A percentile compares a stretch with the other conserved stretches of the same genome.
Conservation (phyloP, 2,113 vertebrate genomes). For the Lepus timidus region DNA sequence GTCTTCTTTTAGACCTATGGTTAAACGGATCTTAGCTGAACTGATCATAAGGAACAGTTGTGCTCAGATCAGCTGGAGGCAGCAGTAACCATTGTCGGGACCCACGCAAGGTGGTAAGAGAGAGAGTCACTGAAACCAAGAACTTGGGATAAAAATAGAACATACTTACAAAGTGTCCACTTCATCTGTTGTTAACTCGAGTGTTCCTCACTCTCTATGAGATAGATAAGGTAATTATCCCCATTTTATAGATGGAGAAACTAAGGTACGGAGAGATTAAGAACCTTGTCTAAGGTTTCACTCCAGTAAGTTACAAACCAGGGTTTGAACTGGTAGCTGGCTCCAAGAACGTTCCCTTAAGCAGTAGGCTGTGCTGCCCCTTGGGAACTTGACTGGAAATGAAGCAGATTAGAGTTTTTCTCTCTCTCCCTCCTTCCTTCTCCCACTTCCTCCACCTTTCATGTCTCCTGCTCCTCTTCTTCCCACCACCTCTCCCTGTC, state of each 20-base stretch:
- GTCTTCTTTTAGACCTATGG: not conserved
- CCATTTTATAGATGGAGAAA: conserved; percentile 39
- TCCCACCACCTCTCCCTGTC: not conserved
- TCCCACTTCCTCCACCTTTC: not conserved
- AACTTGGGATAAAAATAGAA: not conserved
- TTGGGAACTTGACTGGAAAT: not conserved
- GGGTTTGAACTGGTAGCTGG: not conserved
- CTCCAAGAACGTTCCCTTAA: not conserved
- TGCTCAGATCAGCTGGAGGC: not conserved
- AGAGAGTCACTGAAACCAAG: not conserved
- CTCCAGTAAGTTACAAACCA: not conserved
- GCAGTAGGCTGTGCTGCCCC: not conserved
- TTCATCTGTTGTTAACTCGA: not conserved
- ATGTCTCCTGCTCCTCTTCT: not conserved
- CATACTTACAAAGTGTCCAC: accelerated
- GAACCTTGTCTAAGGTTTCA: not conserved
- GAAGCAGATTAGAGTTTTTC: not conserved
- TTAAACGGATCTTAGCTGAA: not conserved
- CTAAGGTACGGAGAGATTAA: not conserved
- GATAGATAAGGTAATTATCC: not conserved
- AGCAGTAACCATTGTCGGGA: not conserved
- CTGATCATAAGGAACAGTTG: not conserved
- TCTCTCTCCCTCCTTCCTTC: not conserved
- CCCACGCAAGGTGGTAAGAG: not conserved
- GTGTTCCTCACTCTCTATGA: not conserved